phyloP scores from a whole-genome alignment of 2,113 vertebrate species.

The Tragelaphus buxtoni region DNA sequence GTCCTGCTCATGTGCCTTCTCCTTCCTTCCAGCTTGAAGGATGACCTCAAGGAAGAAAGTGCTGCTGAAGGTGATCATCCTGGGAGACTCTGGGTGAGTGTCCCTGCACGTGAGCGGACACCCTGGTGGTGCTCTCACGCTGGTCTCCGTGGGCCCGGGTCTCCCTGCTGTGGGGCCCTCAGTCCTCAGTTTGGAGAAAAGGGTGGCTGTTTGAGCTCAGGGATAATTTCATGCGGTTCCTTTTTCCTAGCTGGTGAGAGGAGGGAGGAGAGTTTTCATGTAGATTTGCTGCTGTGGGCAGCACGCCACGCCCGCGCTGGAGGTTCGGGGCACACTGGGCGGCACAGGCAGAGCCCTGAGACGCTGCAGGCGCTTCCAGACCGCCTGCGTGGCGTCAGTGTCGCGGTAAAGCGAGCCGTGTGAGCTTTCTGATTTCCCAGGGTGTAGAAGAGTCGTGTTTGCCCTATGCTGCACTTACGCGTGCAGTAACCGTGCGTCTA shows the following conservation, averaged over 20 bases:
- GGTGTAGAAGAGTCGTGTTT: accelerated
- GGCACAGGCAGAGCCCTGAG: too few relatives aligned
- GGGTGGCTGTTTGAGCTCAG: background rate
- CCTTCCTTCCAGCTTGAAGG: conserved; percentile 80
- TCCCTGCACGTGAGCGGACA: background rate
- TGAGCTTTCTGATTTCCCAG: background rate
- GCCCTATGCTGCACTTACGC: accelerated
- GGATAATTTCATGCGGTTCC: background rate
- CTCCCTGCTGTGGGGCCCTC: background rate
- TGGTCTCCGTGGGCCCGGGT: background rate
- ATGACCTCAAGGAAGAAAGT: conserved; percentile 99
- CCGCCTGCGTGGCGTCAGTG: accelerated
- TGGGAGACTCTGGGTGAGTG: conserved; percentile 98
- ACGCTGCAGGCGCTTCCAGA: accelerated
- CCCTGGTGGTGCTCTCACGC: background rate
- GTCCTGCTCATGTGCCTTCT: background rate
- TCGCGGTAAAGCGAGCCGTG: accelerated
- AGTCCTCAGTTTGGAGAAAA: background rate
- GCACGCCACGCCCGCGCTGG: background rate
- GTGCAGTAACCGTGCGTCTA: accelerated
- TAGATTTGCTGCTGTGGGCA: background rate
- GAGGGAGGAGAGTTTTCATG: background rate
- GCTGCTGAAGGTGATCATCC: conserved; percentile 97
- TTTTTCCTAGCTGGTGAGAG: background rate
- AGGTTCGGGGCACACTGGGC: accelerated